Base-by-base conservation (phyloP, 2,113 vertebrate species). In the Brienomyrus longianalis region DNA sequence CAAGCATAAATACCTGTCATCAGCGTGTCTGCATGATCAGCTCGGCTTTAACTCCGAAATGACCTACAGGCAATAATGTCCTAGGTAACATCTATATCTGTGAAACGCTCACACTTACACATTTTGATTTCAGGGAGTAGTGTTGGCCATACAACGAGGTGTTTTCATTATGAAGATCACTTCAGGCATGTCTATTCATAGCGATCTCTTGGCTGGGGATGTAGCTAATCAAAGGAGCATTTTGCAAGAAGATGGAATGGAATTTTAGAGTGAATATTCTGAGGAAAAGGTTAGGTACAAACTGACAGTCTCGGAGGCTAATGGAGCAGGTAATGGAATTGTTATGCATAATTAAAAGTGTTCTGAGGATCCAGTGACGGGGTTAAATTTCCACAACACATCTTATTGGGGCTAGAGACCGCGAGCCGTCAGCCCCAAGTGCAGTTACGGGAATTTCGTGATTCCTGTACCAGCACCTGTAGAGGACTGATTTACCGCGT, bases 321-420 rank as follows among this genome's bases (percentile, higher is more conserved):
- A 50, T 92, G 94, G 93, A 94, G 93, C 92, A 56, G 70, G 13
- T 90, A 92, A 93, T 92, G 90, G 93, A 94, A 93, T 91, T 92
- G 13, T 77, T 83, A 92, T 95, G 91, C 91, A 96, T 96, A 94
- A 95, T 96, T 95, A 91, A 95, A 89, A 56, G 0, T 88, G 88
- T 56, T 86, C 90, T 3, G 85, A 19, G 91, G 92, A 91, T 96
- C 93, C 85, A 90, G 89, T 96, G 93, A 92, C 95, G 70, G 85
- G 11, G 91, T 89, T 84, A 88, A 56, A 47, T 92, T 91, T 91
- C 92, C 56, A 89, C 88, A 70, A 74, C 90, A 48, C 43, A 54
- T 86, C 91, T 89, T 89, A 23, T 80, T 91, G 86, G 88, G 77
- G 86, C 52, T 89, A 56, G n/a, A 92, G 89, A 91, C 95, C 91